phyloP scores from a whole-genome alignment of 2,888 invertebrate species.

The Cephus runcator region DNA sequence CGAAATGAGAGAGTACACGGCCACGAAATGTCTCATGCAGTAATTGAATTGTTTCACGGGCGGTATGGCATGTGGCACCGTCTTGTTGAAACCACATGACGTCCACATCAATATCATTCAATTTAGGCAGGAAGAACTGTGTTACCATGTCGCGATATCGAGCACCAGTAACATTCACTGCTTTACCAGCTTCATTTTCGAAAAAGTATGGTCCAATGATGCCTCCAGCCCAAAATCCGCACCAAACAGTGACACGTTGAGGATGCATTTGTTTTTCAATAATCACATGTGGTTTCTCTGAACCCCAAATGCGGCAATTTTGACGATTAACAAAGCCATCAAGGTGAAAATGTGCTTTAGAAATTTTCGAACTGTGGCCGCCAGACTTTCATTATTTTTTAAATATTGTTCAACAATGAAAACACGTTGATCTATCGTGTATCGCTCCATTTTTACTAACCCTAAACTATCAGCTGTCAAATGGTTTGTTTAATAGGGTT shows the following conservation, averaged over 20 bases:
- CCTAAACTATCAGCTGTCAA: no score
- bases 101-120: slow-evolving; percentile 25
- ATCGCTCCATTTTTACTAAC: no score
- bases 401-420: no score
- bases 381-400: no score
- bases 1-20: slow-evolving; percentile 8
- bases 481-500: no score
- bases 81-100: slow-evolving; percentile 18
- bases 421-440: no score
- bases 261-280: slow-evolving; percentile 46
- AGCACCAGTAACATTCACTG: slow-evolving; percentile 38
- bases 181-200: slow-evolving; percentile 31
- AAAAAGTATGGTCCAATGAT: slow-evolving; percentile 41
- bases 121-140: slow-evolving; percentile 27
- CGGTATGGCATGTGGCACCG: slow-evolving; percentile 17
- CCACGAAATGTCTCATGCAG: slow-evolving; percentile 11
- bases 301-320: slow-evolving; percentile 32
- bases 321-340: slow-evolving; percentile 55
- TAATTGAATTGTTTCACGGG: slow-evolving; percentile 13
- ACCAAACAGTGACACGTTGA: slow-evolving; percentile 55
- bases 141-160: slow-evolving; percentile 38
- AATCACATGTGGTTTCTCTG: slow-evolving; percentile 39
- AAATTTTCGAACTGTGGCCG: background rate
- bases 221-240: slow-evolving; percentile 53
- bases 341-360: slow-evolving; percentile 46